Conservation (phyloP, 2,888 invertebrate genomes). For the Microctonus hyperodae region DNA sequence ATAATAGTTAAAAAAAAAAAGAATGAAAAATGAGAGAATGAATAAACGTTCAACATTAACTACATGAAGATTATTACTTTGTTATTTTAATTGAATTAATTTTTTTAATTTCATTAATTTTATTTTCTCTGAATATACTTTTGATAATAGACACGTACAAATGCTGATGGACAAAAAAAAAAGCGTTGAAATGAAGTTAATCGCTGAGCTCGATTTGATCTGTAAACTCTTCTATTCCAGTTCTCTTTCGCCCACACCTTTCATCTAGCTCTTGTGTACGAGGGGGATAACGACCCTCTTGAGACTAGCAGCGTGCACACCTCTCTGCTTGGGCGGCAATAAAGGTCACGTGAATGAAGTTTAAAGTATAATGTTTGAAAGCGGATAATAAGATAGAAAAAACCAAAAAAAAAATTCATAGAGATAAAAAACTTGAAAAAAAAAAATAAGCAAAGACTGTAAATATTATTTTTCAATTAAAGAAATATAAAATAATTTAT, state of each 20-base stretch:
- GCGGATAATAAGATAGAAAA: neutral
- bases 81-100: too few relatives aligned
- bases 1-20: neutral
- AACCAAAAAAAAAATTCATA: neutral
- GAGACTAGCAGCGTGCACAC: conserved; percentile 12
- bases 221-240: neutral
- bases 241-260: neutral
- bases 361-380: conserved; percentile 16
- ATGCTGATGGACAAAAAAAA: neutral
- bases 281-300: conserved; percentile 19
- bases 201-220: neutral
- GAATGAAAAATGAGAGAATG: neutral
- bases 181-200: neutral
- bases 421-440: neutral
- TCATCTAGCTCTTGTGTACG: neutral
- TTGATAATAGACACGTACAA: neutral
- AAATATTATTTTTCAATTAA: neutral
- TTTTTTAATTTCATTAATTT: neutral
- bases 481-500: neutral
- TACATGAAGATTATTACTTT: too few relatives aligned
- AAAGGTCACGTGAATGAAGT: conserved; percentile 14
- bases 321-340: conserved; percentile 11
- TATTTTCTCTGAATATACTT: neutral
- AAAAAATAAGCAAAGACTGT: neutral
- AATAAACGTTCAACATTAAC: neutral